These are phyloP conservation scores for Chlamydotis undulata DNA, from an alignment of 2,113 vertebrate genomes.

Conservation along the genomic window DNA sequence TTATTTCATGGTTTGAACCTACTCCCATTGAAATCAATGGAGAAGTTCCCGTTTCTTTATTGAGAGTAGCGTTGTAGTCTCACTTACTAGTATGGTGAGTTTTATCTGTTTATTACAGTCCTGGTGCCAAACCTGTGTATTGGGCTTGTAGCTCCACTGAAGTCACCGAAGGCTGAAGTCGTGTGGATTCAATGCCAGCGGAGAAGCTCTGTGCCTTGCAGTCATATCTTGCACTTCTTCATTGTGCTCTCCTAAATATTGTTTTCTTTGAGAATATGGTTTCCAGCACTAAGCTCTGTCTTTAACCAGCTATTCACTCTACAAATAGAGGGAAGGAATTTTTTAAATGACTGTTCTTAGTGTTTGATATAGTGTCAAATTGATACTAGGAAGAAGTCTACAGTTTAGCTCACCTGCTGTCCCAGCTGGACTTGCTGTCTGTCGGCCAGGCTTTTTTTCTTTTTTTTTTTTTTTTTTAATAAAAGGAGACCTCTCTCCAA, in stretches of 20 bases:
- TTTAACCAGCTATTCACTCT: not conserved
- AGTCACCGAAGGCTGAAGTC: not conserved
- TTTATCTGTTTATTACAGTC: not conserved
- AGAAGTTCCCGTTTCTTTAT: not conserved
- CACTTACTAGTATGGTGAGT: not conserved
- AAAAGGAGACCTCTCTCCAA: not conserved
- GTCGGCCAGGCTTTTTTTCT: not conserved
- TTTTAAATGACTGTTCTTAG: conserved; percentile 34
- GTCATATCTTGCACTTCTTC: not conserved
- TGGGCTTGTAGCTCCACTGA: not conserved
- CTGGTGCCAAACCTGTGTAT: not conserved
- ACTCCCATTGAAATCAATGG: not conserved
- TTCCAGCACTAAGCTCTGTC: not conserved
- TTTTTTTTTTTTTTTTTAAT: not conserved
- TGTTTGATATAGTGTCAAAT: conserved; percentile 48
- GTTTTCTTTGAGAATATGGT: conserved; percentile 15
- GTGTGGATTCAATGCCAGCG: not conserved
- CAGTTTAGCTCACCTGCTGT: conserved; percentile 56
- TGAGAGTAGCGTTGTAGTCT: not conserved
- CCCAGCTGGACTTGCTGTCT: conserved; percentile 25
- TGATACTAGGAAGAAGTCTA: conserved; percentile 15
- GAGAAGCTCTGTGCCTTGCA: not conserved
- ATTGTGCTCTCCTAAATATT: not conserved
- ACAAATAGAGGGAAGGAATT: conserved; percentile 43
- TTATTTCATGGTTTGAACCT: not conserved